A percentile compares a stretch with the other conserved stretches of the same genome.
phyloP scores from a whole-genome alignment of 1,140 invertebrate genomes.

The Microplitis demolitor region DNA sequence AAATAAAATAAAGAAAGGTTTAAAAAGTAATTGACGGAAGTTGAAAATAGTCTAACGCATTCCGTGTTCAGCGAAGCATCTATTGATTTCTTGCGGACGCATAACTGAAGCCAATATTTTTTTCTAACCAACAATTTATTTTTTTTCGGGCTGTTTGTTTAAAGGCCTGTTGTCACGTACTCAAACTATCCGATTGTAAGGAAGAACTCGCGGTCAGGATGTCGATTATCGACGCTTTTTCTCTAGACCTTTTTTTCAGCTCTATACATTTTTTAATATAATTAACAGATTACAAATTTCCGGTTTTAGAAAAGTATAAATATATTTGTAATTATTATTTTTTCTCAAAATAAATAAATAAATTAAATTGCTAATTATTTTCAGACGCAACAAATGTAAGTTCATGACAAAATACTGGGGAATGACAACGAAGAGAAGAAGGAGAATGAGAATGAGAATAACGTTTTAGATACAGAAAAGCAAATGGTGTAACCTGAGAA shows the following conservation, averaged over 20 bases:
- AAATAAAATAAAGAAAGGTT: too few species aligned
- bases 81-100: too few species aligned
- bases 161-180: slow-evolving; percentile 10
- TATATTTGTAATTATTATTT: too few species aligned
- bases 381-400: too few species aligned
- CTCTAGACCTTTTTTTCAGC: neutral
- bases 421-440: neutral
- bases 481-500: neutral
- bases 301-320: too few species aligned
- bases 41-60: too few species aligned
- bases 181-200: neutral
- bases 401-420: too few species aligned
- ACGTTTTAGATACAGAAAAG: slow-evolving; percentile 28
- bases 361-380: too few species aligned
- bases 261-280: neutral
- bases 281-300: neutral
- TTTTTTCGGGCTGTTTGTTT: slow-evolving; percentile 16
- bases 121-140: neutral
- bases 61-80: too few species aligned
- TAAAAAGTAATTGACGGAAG: too few species aligned
- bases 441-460: slow-evolving; percentile 31
- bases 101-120: neutral
- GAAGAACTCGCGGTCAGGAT: slow-evolving; percentile 8
- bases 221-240: slow-evolving; percentile 27
- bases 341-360: too few species aligned